phyloP scores from a whole-genome alignment of 2,797 vertebrate species.

The Poecilia gillii region DNA sequence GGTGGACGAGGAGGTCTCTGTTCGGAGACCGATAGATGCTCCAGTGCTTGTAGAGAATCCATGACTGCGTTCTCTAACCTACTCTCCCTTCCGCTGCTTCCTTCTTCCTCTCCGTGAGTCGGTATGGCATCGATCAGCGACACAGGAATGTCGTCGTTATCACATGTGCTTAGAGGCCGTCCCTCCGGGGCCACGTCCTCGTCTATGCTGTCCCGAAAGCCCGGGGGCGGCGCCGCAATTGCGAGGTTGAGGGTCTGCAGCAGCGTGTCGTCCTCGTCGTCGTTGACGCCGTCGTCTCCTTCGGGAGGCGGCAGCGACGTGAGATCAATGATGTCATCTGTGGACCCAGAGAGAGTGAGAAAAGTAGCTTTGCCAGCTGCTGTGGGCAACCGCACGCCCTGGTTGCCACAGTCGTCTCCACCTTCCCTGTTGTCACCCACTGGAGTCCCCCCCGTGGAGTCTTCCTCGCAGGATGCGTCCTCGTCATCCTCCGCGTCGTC shows the following conservation, averaged over 20 bases:
- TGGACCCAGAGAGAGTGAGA: slow-evolving; percentile 90
- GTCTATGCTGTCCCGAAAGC: slow-evolving; percentile 95
- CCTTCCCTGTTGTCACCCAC: slow-evolving; percentile 63
- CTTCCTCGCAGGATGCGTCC: slow-evolving; percentile 96
- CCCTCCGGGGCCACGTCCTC: slow-evolving; percentile 85
- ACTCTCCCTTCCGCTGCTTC: slow-evolving; percentile 75
- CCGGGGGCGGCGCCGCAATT: slow-evolving; percentile 95
- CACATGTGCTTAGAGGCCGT: slow-evolving; percentile 53
- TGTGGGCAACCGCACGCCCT: slow-evolving; percentile 66
- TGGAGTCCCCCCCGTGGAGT: slow-evolving; percentile 86
- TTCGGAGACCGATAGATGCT: slow-evolving; percentile 91
- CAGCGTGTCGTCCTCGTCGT: slow-evolving; percentile 90
- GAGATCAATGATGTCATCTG: slow-evolving; percentile 97
- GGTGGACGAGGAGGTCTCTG: slow-evolving; percentile 84
- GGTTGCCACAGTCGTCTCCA: slow-evolving; percentile 32
- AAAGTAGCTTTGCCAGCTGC: slow-evolving; percentile 87
- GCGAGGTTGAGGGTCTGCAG: slow-evolving; percentile 94
- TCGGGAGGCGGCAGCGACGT: slow-evolving; percentile 95
- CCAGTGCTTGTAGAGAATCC: slow-evolving; percentile 91
- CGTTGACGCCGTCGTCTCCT: slow-evolving; percentile 87
- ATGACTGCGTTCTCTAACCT: slow-evolving; percentile 85
- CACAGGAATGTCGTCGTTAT: slow-evolving; percentile 90
- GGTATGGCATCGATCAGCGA: slow-evolving; percentile 94
- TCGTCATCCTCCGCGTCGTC: slow-evolving; percentile 97
- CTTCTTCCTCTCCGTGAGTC: slow-evolving; percentile 76